phyloP scores from a whole-genome alignment of 37 sponge, comb jelly and placozoan genomes.

The Petrosia ficiformis region DNA sequence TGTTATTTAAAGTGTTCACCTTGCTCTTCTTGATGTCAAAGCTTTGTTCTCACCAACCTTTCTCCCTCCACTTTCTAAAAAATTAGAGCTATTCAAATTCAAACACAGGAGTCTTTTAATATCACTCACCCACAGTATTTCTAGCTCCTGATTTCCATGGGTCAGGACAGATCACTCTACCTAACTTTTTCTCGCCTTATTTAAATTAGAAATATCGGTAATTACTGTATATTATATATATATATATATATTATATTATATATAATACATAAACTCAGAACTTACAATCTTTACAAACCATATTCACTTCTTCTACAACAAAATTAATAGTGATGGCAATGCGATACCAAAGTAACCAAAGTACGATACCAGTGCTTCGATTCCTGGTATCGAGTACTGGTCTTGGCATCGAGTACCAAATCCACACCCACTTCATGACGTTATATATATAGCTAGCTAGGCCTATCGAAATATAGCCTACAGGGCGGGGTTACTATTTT shows the following conservation, averaged over 20 bases:
- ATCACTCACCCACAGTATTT: slow-evolving; percentile 76
- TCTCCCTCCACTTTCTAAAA: slow-evolving; percentile 71
- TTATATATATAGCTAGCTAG: no score
- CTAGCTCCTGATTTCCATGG: slow-evolving; percentile 92
- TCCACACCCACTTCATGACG: no score
- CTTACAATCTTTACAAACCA: slow-evolving; percentile 79
- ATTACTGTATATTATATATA: no score
- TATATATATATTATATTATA: background rate
- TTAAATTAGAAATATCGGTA: background rate
- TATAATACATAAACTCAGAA: background rate
- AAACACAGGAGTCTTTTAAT: background rate
- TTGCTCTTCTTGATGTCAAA: slow-evolving; percentile 78
- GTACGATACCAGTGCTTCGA: no score
- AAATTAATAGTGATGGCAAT: background rate
- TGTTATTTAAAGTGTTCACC: no score
- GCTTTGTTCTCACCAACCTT: slow-evolving; percentile 91
- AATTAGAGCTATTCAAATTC: background rate
- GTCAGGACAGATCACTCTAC: slow-evolving; percentile 85
- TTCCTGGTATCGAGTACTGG: no score
- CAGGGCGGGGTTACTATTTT: no score
- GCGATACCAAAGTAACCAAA: background rate
- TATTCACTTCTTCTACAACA: slow-evolving; percentile 5
- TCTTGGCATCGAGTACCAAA: no score
- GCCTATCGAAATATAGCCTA: no score
- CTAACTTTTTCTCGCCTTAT: slow-evolving; percentile 92